Percentiles rank a stretch among this genome's conserved stretches.
Evolutionary conservation across 1,140 invertebrate genomes (phyloP).

Genomic region (Philaenus spumarius): DNA sequence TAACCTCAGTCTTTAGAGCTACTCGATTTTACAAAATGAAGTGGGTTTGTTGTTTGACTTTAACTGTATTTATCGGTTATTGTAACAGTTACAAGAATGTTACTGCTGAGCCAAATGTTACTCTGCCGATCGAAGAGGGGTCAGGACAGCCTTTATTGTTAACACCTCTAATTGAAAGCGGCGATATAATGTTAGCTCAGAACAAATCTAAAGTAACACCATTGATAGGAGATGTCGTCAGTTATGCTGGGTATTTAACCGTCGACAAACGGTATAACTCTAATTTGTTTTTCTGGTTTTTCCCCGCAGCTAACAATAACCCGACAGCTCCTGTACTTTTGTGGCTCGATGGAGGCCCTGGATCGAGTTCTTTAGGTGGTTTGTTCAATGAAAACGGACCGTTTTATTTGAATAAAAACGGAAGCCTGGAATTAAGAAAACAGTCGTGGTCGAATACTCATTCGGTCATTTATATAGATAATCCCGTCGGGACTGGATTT

Average conservation of each 20-base stretch:
- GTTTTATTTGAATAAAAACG: slow-evolving; percentile 28
- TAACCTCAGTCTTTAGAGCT: too few species aligned
- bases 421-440: slow-evolving; percentile 30
- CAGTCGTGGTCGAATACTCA: slow-evolving; percentile 47
- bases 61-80: too few species aligned
- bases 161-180: slow-evolving; percentile 16
- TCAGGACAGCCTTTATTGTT: slow-evolving; percentile 19
- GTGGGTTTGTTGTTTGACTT: too few species aligned
- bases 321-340: slow-evolving; percentile 54
- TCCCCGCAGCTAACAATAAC: slow-evolving; percentile 48
- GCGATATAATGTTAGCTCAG: slow-evolving; percentile 6
- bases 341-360: slow-evolving; percentile 72
- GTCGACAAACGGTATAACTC: slow-evolving; percentile 51
- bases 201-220: slow-evolving; percentile 11
- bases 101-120: too few species aligned
- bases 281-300: slow-evolving; percentile 75
- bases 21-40: too few species aligned
- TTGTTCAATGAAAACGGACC: slow-evolving; percentile 57
- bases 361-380: slow-evolving; percentile 59
- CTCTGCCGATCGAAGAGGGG: too few species aligned
- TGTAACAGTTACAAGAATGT: too few species aligned
- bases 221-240: slow-evolving; percentile 13
- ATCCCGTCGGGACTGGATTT: slow-evolving; percentile 42
- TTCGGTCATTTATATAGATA: slow-evolving; percentile 80
- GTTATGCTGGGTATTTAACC: slow-evolving; percentile 61